Evolutionary conservation across 2,797 vertebrate species (phyloP).

Genomic region (Parauchenoglanis punctatus): DNA sequence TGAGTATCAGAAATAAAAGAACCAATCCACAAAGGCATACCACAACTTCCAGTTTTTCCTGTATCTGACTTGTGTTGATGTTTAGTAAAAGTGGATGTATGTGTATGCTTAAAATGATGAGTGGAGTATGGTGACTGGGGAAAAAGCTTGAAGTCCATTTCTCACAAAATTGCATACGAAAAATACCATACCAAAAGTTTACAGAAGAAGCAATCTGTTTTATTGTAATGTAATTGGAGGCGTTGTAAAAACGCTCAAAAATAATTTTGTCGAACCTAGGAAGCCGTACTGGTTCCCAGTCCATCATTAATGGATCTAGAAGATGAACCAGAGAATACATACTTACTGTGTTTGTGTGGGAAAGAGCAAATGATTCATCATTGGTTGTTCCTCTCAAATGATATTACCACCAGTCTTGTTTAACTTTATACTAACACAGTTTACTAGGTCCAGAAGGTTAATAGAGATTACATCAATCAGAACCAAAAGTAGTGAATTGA

Average conservation of each 20-base stretch:
- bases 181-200: too few relatives aligned
- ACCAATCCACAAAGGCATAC: not conserved
- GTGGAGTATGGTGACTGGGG: not conserved
- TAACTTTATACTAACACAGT: not conserved
- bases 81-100: not conserved
- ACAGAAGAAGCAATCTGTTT: not conserved
- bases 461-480: not conserved
- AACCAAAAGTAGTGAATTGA: not conserved
- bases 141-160: not conserved
- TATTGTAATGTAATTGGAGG: not conserved
- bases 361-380: not conserved
- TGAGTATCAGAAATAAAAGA: not conserved
- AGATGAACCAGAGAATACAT: not conserved
- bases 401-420: not conserved
- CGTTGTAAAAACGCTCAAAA: not conserved
- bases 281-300: not conserved
- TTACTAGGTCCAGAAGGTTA: not conserved
- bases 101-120: conserved; percentile 14
- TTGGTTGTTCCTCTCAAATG: not conserved
- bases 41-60: not conserved
- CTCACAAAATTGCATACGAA: too few relatives aligned
- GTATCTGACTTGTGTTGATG: not conserved
- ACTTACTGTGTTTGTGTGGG: not conserved
- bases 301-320: not conserved
- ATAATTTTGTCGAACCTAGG: not conserved